Percentiles rank a stretch among this genome's conserved stretches.
Conservation (phyloP, 2,888 invertebrate genomes). For the Nomada goodeniana region DNA sequence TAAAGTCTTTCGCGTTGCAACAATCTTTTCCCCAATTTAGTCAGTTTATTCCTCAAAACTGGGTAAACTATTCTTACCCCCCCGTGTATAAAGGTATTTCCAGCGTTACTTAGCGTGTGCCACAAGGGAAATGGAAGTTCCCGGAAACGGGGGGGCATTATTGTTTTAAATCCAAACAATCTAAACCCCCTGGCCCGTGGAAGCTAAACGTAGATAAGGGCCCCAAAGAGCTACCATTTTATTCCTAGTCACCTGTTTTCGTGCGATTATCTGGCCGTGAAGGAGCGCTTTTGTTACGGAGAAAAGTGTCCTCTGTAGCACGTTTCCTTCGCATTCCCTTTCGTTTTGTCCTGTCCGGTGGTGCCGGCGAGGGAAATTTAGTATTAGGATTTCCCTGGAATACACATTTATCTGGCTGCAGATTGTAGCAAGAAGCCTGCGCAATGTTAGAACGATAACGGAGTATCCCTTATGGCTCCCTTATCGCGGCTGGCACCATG, state of each 20-base stretch:
- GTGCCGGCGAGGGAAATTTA: background rate
- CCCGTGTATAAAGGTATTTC: background rate
- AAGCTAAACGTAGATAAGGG: slow-evolving; percentile 5
- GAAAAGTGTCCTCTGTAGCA: slow-evolving; percentile 20
- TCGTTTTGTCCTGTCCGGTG: background rate
- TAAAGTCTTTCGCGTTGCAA: too few relatives aligned
- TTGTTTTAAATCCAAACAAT: slow-evolving; percentile 32
- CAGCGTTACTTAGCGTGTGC: background rate
- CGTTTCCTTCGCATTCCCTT: slow-evolving; percentile 13
- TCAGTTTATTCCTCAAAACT: too few relatives aligned
- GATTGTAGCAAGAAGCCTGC: slow-evolving; percentile 30
- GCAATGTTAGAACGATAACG: slow-evolving; percentile 15
- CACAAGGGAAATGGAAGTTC: background rate
- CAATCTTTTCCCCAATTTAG: too few relatives aligned
- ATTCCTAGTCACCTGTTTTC: slow-evolving; percentile 27
- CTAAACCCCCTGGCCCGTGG: background rate
- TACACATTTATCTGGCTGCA: slow-evolving; percentile 41
- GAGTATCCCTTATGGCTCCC: slow-evolving; percentile 20
- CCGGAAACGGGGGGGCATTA: background rate
- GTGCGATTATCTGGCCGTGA: slow-evolving; percentile 14
- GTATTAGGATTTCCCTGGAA: slow-evolving; percentile 38
- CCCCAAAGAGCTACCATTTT: background rate
- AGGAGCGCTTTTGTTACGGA: background rate
- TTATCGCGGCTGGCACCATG: slow-evolving; percentile 48
- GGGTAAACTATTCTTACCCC: too few relatives aligned